Evolutionary conservation across 2,113 vertebrate genomes (phyloP), one percentile per base, ranked within the genome.

Genomic region (Dasyurus viverrinus): DNA sequence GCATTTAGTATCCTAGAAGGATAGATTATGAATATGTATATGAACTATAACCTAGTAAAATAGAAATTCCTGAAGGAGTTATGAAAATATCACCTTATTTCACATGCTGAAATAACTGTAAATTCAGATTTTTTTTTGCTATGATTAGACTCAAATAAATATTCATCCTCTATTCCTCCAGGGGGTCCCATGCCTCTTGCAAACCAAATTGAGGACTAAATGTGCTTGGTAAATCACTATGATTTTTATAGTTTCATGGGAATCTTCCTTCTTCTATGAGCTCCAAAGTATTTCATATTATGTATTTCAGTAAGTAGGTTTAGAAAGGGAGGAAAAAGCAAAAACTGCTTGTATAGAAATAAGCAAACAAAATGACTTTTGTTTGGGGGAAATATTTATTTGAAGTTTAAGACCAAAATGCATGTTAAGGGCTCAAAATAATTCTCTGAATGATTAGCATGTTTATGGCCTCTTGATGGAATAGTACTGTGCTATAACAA

Each of bases 111-210:
- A 97, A 96, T 92, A 96, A 95, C 92, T 90, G 93, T 3, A 90
- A 96, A 96, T 95, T 96, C 89, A 11, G 42, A 91, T 94, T 96
- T 96, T 91, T 76, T 90, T 42, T 90, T 47, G 93, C 96, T 97
- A 95, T 97, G 93, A 97, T 97, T 97, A 97, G 98, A 90, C 11
- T 96, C 47, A 53, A 96, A 97, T 97, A 97, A 97, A 97, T 98
- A 97, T 97, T 98, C 97, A 96, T 98, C 47, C 90, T 96, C 95
- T 97, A 93, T 97, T 90, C 90, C 97, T 97, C 93, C 25, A 53
- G 94, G 93, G 84, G 57, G 93, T 97, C 95, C 93, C 68, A 91
- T 92, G 93, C 89, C 96, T 96, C 42, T 94, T 94, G 90, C 95
- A 93, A 97, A 96, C 93, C 53, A 95, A 97, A 94, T 94, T 94